Evolutionary conservation across 2,888 invertebrate species (phyloP).

Genomic region (Harpagoxenus sublaevis): DNA sequence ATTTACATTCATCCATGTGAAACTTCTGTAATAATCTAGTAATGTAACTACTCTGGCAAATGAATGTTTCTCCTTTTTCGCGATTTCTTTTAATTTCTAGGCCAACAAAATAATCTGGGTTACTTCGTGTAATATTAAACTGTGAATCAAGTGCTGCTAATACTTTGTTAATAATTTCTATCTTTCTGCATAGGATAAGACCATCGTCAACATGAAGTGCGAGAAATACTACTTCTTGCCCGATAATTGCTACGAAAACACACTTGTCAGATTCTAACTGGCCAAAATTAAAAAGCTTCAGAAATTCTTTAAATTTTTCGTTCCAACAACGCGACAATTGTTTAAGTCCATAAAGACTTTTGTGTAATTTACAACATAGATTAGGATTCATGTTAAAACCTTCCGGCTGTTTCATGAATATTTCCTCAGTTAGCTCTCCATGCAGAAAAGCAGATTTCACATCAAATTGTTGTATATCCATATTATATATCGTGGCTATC

Average conservation of each 20-base stretch:
- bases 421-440: not conserved
- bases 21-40: too few species aligned
- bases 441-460: not conserved
- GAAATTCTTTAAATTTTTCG: not conserved
- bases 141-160: slow-evolving; percentile 34
- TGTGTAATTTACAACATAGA: not conserved
- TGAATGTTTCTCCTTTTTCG: too few species aligned
- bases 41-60: too few species aligned
- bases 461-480: not conserved
- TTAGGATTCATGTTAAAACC: not conserved
- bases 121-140: too few species aligned
- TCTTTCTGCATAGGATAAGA: slow-evolving; percentile 22
- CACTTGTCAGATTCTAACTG: slow-evolving; percentile 47
- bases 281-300: not conserved
- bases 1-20: slow-evolving; percentile 16
- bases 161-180: slow-evolving; percentile 57
- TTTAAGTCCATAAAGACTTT: not conserved
- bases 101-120: too few species aligned
- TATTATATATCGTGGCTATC: not conserved
- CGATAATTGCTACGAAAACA: slow-evolving; percentile 49
- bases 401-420: not conserved
- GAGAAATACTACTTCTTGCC: slow-evolving; percentile 32
- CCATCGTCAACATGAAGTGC: slow-evolving; percentile 62
- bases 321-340: not conserved
- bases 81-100: too few species aligned